Conservation (phyloP, 37 sponge, comb jelly and placozoan species). For the Tethya wilhelma region DNA sequence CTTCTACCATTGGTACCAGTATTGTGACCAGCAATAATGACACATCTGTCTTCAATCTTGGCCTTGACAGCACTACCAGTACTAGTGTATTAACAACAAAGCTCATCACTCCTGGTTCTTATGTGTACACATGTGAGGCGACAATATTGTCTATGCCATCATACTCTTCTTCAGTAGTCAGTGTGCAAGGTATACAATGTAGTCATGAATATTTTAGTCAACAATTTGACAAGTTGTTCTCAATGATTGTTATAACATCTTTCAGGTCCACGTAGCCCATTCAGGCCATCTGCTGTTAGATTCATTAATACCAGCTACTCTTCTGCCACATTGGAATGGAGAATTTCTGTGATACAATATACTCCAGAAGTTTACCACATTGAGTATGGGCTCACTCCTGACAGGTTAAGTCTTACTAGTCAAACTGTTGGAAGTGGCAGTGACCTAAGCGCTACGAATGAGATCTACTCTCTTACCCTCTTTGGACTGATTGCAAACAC, state of each 20-base stretch:
- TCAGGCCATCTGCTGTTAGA: too few species aligned
- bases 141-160: not conserved
- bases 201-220: too few species aligned
- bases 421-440: not conserved
- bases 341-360: constrained; percentile 1
- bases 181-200: not conserved
- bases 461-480: constrained; percentile 4
- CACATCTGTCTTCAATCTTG: not conserved
- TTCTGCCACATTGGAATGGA: constrained; percentile 21
- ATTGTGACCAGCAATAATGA: not conserved
- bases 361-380: constrained; percentile 22
- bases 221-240: too few species aligned
- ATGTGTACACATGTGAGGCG: not conserved
- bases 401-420: not conserved
- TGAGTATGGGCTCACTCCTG: constrained; percentile 14
- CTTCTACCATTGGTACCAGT: not conserved
- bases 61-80: constrained; percentile 5
- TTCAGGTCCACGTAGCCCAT: too few species aligned
- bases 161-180: not conserved
- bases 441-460: constrained; percentile 7
- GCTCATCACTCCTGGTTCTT: not conserved
- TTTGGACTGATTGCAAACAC: constrained; percentile 5
- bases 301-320: not conserved
- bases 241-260: too few species aligned
- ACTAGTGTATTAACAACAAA: constrained; percentile 12